phyloP scores from a whole-genome alignment of 1,140 invertebrate species.

The Apocrypta bakeri region DNA sequence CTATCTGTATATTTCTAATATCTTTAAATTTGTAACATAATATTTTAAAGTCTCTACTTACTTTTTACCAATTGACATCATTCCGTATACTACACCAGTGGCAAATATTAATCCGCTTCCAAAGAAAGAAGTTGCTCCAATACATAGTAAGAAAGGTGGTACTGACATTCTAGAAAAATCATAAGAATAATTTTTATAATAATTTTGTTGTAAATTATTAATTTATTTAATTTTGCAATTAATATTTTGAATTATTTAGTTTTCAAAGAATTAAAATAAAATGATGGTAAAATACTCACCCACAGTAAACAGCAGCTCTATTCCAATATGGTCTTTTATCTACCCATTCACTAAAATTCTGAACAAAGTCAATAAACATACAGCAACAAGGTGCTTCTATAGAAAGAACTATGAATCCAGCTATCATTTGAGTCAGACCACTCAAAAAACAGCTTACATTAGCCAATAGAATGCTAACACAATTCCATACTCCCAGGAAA shows the following conservation, averaged over 20 bases:
- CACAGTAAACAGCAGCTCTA: constrained; percentile 88
- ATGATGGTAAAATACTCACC: constrained; percentile 79
- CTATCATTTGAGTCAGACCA: constrained; percentile 91
- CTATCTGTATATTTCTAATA: neutral
- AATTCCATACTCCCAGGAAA: constrained; percentile 88
- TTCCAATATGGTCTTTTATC: constrained; percentile 92
- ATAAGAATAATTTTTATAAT: constrained; percentile 14
- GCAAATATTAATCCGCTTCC: constrained; percentile 91
- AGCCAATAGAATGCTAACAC: constrained; percentile 81
- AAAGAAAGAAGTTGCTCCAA: constrained; percentile 85
- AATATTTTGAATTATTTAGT: neutral
- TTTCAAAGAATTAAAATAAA: neutral
- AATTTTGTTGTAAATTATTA: constrained; percentile 1
- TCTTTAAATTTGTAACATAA: constrained; percentile 31
- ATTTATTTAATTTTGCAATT: constrained; percentile 10
- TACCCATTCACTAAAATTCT: constrained; percentile 85
- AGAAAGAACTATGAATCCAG: constrained; percentile 88
- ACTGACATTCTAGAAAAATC: constrained; percentile 80
- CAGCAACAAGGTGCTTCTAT: constrained; percentile 97
- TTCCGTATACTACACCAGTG: constrained; percentile 92
- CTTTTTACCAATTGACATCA: constrained; percentile 95
- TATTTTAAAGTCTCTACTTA: constrained; percentile 75
- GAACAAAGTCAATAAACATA: constrained; percentile 94
- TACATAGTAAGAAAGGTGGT: constrained; percentile 86
- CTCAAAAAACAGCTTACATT: constrained; percentile 83